A percentile compares a stretch with the other conserved stretches of the same genome.
phyloP scores from a whole-genome alignment of 2,888 invertebrate genomes.

The Rambutsinella grinnellia region DNA sequence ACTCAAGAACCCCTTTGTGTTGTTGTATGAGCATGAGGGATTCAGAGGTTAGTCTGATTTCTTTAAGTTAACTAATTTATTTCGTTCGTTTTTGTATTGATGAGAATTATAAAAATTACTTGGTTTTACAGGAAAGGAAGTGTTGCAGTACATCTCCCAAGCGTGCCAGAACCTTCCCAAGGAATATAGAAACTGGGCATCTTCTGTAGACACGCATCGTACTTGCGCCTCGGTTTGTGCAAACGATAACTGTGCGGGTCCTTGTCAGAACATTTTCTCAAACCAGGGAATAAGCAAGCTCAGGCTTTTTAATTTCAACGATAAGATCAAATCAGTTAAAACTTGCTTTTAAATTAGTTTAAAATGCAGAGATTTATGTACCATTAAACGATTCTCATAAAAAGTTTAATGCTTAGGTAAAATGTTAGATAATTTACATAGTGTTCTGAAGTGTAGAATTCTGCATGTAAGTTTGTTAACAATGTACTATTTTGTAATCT shows the following conservation, averaged over 20 bases:
- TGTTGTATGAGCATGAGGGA: slow-evolving; percentile 56
- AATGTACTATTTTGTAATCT: no score
- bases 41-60: slow-evolving; percentile 46
- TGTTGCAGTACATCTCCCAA: slow-evolving; percentile 34
- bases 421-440: no score
- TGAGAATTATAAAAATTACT: no score
- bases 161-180: slow-evolving; percentile 40
- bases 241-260: slow-evolving; percentile 42
- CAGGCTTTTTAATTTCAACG: slow-evolving; percentile 45
- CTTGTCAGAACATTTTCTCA: slow-evolving; percentile 51
- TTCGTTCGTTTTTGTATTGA: background rate
- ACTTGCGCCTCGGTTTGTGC: slow-evolving; percentile 49
- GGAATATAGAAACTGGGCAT: slow-evolving; percentile 44
- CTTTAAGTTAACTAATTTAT: no score
- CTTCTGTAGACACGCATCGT: slow-evolving; percentile 50
- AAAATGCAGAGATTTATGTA: no score
- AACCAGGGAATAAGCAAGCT: slow-evolving; percentile 54
- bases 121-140: slow-evolving; percentile 37
- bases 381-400: no score
- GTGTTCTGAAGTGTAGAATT: no score
- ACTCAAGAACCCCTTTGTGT: slow-evolving; percentile 40
- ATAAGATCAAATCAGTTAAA: slow-evolving; percentile 50
- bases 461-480: no score
- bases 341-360: slow-evolving; percentile 40
- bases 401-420: no score